Percentiles rank a stretch among this genome's conserved stretches.
Conservation (phyloP, 30 jellyfish, hydroid and myxozoan species). For the Aurelia aurita complex sp. Pacific region DNA sequence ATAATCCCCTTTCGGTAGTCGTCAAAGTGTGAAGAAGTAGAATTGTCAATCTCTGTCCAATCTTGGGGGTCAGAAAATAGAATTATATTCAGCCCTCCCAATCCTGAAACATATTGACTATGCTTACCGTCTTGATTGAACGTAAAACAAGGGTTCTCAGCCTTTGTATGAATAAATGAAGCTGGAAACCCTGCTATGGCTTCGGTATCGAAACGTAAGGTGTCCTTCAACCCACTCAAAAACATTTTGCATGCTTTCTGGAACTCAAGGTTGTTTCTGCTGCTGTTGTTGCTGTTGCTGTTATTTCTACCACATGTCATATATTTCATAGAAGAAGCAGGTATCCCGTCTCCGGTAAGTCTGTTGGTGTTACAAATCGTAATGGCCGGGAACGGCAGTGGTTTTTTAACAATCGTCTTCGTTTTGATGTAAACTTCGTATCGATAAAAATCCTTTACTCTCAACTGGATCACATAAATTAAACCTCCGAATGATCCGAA, state of each 20-base stretch:
- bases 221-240: conserved; percentile 45
- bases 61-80: conserved; percentile 36
- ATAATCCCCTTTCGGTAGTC: conserved; percentile 32
- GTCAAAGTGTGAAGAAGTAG: conserved; percentile 25
- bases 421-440: conserved; percentile 42
- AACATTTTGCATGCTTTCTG: conserved; percentile 46
- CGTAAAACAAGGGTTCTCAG: conserved; percentile 26
- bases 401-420: conserved; percentile 11
- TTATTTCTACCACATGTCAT: conserved; percentile 2
- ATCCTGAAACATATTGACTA: conserved; percentile 7
- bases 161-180: not conserved
- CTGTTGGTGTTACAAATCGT: conserved; percentile 41
- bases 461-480: not conserved
- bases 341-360: not conserved
- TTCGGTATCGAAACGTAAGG: conserved; percentile 12
- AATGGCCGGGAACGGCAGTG: conserved; percentile 46
- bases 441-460: conserved; percentile 6
- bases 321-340: not conserved
- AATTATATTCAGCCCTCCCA: conserved; percentile 35
- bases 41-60: not conserved
- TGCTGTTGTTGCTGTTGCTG: not conserved
- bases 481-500: not conserved
- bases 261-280: conserved; percentile 6
- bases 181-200: conserved; percentile 23
- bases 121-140: conserved; percentile 35